Evolutionary conservation across 2,113 vertebrate genomes (phyloP).

Genomic region (Pionites leucogaster): DNA sequence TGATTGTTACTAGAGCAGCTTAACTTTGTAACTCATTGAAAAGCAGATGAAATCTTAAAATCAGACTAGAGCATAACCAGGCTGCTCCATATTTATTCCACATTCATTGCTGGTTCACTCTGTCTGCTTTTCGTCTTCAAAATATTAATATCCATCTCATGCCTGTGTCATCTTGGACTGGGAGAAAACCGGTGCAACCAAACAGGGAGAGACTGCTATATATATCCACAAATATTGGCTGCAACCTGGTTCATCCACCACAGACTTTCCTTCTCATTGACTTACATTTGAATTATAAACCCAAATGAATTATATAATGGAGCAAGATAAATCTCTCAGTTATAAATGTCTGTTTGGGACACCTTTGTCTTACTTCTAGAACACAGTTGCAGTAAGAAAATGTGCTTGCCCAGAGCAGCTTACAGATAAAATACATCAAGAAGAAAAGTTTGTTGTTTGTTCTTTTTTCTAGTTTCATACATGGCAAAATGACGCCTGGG

Average conservation of each 20-base stretch:
- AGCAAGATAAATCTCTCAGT: background rate
- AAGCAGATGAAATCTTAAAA: background rate
- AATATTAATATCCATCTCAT: background rate
- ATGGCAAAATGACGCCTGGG: background rate
- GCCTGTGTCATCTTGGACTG: background rate
- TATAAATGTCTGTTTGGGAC: background rate
- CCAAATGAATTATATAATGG: background rate
- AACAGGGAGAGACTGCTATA: background rate
- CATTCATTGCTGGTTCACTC: background rate
- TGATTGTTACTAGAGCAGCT: accelerated
- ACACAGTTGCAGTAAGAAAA: background rate
- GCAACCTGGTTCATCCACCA: background rate
- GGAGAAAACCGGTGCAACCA: background rate
- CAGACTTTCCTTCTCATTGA: background rate
- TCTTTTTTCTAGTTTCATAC: background rate
- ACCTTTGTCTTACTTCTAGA: background rate
- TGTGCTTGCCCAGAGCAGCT: background rate
- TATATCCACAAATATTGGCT: background rate
- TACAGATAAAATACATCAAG: background rate
- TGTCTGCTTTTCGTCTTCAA: background rate
- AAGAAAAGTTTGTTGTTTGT: accelerated
- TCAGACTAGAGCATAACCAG: background rate
- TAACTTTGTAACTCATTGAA: background rate
- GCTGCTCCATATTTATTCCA: background rate
- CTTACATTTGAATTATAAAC: background rate